Evolutionary conservation across 2,797 vertebrate genomes (phyloP).

Genomic region (Xerus rutilus): DNA sequence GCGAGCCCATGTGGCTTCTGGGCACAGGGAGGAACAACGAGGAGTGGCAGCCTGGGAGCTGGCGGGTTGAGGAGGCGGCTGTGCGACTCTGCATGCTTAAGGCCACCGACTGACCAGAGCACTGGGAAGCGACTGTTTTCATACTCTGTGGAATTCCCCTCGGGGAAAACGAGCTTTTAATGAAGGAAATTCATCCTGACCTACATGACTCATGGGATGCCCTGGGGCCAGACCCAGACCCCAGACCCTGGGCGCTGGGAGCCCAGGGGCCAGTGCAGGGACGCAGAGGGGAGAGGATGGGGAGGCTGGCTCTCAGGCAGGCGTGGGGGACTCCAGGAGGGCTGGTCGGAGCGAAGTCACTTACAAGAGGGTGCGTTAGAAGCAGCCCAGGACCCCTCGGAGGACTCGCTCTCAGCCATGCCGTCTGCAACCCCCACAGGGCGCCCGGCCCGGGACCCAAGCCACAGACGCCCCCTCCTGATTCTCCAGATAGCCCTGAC

Average conservation of each 20-base stretch:
- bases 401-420: fast-evolving
- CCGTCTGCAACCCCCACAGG: too few species aligned
- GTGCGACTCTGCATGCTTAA: fast-evolving
- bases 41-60: too few species aligned
- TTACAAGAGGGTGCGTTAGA: fast-evolving
- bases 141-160: fast-evolving
- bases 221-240: fast-evolving
- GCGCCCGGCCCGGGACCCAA: fast-evolving
- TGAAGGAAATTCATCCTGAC: not conserved
- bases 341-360: not conserved
- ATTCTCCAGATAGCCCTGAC: not conserved
- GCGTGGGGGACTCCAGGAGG: not conserved
- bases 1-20: fast-evolving
- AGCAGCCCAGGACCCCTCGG: too few species aligned
- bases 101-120: fast-evolving
- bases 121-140: fast-evolving
- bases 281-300: fast-evolving
- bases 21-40: not conserved
- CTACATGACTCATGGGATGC: fast-evolving
- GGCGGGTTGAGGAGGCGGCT: too few species aligned
- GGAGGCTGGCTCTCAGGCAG: not conserved
- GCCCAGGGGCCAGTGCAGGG: fast-evolving
- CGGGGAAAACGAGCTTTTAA: fast-evolving
- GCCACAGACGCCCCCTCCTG: not conserved
- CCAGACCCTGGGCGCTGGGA: fast-evolving